Evolutionary conservation across 1,140 invertebrate species (phyloP).

Genomic region (Drosophila ficusphila): DNA sequence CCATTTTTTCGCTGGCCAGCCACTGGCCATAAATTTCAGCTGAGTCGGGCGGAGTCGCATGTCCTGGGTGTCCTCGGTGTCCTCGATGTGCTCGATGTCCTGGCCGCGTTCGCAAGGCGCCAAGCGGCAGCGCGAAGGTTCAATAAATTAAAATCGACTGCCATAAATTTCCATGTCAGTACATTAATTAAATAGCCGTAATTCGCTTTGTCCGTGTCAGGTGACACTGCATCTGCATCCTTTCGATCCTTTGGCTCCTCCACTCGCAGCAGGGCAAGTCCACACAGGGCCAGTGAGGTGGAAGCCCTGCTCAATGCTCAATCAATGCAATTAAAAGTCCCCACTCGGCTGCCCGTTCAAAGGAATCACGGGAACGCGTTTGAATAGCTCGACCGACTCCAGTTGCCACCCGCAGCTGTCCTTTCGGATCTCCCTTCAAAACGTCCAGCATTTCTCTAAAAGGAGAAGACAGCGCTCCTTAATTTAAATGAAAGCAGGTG

Average conservation of each 20-base stretch:
- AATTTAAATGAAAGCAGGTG: no score
- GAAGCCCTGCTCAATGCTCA: constrained; percentile 49
- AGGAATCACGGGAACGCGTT: neutral
- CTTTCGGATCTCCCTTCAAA: neutral
- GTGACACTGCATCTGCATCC: constrained; percentile 24
- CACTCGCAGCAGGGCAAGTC: neutral
- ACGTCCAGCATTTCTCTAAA: no score
- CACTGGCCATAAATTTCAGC: constrained; percentile 64
- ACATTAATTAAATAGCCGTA: constrained; percentile 83
- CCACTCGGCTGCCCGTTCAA: neutral
- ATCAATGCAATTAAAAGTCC: constrained; percentile 60
- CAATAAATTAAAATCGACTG: constrained; percentile 82
- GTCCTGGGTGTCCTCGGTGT: neutral
- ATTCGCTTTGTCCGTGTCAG: constrained; percentile 69
- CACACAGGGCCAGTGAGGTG: constrained; percentile 11
- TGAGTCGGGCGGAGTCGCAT: constrained; percentile 16
- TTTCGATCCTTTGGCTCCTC: neutral
- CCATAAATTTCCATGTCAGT: constrained; percentile 83
- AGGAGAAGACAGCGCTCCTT: no score
- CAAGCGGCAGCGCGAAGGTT: constrained; percentile 58
- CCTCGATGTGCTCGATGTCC: neutral
- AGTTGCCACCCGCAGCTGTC: neutral
- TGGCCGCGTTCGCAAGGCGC: constrained; percentile 23
- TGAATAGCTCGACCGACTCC: neutral
- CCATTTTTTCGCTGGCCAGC: constrained; percentile 53